phyloP scores from a whole-genome alignment of 2,888 invertebrate species.

The Eledona agricola region DNA sequence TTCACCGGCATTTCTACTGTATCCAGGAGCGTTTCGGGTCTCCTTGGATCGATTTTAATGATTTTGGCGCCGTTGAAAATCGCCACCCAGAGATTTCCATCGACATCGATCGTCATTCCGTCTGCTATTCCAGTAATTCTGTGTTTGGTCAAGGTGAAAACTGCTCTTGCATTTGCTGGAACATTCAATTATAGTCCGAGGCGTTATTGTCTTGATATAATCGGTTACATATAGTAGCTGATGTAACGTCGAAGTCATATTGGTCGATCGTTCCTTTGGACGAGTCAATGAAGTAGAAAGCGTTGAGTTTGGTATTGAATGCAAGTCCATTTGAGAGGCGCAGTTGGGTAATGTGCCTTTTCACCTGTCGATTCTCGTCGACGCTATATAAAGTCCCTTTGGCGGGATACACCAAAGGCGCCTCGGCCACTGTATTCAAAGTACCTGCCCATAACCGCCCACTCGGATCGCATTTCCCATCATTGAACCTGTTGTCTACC shows the following conservation, averaged over 20 bases:
- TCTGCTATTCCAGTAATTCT: conserved; percentile 67
- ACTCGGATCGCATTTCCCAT: conserved; percentile 78
- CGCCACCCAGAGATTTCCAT: conserved; percentile 80
- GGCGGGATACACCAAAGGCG: conserved; percentile 16
- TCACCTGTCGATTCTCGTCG: conserved; percentile 7
- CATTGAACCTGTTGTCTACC: conserved; percentile 73
- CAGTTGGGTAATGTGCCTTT: conserved; percentile 57
- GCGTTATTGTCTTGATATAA: conserved; percentile 53
- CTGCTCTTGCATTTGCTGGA: conserved; percentile 67
- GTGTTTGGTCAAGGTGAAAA: conserved; percentile 65
- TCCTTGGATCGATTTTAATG: conserved; percentile 64
- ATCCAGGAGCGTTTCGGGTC: conserved; percentile 66
- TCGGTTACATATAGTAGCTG: conserved; percentile 62
- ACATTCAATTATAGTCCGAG: conserved; percentile 63
- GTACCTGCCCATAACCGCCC: conserved; percentile 72
- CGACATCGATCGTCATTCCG: conserved; percentile 80
- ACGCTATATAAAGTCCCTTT: conserved; percentile 22
- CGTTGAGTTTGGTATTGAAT: conserved; percentile 73
- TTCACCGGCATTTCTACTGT: conserved; percentile 70
- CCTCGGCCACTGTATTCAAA: conserved; percentile 12
- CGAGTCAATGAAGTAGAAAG: conserved; percentile 78
- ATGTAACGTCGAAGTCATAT: conserved; percentile 72
- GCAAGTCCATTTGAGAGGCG: conserved; percentile 82
- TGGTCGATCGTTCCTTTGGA: conserved; percentile 70
- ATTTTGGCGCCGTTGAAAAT: conserved; percentile 73